phyloP scores from a whole-genome alignment of 2,888 invertebrate species.

The Cryptophagus acutangulus region DNA sequence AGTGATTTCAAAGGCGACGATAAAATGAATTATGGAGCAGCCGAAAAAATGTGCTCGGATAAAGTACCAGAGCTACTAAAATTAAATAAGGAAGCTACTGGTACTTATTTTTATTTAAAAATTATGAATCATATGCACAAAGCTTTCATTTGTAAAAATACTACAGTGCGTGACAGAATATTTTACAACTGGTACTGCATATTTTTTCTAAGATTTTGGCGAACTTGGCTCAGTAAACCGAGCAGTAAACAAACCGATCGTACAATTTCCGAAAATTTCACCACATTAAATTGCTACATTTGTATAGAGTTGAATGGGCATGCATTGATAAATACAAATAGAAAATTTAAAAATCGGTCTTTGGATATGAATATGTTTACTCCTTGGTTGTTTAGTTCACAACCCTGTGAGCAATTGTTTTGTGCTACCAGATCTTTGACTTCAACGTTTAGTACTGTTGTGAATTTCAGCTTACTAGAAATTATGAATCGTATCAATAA shows the following conservation, averaged over 20 bases:
- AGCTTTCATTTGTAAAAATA: constrained; percentile 5
- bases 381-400: constrained; percentile 11
- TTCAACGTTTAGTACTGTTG: constrained; percentile 12
- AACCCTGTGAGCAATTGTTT: constrained; percentile 16
- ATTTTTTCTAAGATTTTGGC: not conserved
- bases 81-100: not conserved
- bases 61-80: not conserved
- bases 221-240: constrained; percentile 1
- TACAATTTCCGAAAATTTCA: too few relatives aligned
- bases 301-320: constrained; percentile 15
- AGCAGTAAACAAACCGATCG: too few relatives aligned
- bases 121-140: not conserved
- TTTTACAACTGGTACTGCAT: not conserved
- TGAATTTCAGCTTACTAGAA: constrained; percentile 29
- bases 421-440: constrained; percentile 14
- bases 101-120: not conserved
- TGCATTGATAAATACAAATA: constrained; percentile 5
- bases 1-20: constrained; percentile 4
- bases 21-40: constrained; percentile 13
- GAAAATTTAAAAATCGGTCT: not conserved
- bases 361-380: constrained; percentile 5
- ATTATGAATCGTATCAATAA: constrained; percentile 1
- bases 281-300: constrained; percentile 9
- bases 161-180: not conserved
- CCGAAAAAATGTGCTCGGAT: constrained; percentile 4